phyloP scores from a whole-genome alignment of 2,888 invertebrate genomes.

The Tetranychus piercei region DNA sequence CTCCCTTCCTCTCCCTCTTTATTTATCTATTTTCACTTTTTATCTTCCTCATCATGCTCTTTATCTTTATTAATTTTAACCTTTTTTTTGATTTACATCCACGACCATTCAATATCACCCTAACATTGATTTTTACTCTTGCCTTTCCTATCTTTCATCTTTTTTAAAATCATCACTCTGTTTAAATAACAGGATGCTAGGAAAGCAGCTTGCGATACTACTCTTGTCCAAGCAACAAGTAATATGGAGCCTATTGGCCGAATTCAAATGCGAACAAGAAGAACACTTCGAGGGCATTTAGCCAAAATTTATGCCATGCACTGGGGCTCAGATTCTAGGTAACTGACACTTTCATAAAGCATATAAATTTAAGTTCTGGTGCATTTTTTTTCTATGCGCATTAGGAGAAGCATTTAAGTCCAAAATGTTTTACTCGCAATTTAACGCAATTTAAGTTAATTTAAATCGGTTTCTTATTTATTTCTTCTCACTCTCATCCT shows the following conservation, averaged over 20 bases:
- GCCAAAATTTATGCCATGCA: constrained; percentile 99
- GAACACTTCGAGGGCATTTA: constrained; percentile 94
- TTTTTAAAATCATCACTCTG: too few relatives aligned
- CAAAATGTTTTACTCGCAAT: too few relatives aligned
- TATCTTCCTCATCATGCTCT: neutral
- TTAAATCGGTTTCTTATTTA: neutral
- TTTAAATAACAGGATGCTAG: constrained; percentile 61
- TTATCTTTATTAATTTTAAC: neutral
- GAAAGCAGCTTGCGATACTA: constrained; percentile 97
- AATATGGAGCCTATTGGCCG: constrained; percentile 96
- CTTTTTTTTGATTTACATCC: neutral
- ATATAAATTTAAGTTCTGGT: neutral
- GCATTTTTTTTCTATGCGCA: too few relatives aligned
- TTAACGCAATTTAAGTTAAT: neutral
- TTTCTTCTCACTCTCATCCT: neutral
- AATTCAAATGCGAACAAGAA: constrained; percentile 98
- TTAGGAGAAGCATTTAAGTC: too few relatives aligned
- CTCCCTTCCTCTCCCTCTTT: constrained; percentile 11
- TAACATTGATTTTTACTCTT: neutral
- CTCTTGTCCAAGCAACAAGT: constrained; percentile 85
- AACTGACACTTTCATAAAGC: constrained; percentile 24
- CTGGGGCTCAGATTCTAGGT: constrained; percentile 94
- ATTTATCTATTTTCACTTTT: neutral
- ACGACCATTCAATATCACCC: too few relatives aligned
- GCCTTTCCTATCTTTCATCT: neutral